Base-by-base conservation (phyloP, 2,888 invertebrate genomes). In the Drosophila kuntzei region DNA sequence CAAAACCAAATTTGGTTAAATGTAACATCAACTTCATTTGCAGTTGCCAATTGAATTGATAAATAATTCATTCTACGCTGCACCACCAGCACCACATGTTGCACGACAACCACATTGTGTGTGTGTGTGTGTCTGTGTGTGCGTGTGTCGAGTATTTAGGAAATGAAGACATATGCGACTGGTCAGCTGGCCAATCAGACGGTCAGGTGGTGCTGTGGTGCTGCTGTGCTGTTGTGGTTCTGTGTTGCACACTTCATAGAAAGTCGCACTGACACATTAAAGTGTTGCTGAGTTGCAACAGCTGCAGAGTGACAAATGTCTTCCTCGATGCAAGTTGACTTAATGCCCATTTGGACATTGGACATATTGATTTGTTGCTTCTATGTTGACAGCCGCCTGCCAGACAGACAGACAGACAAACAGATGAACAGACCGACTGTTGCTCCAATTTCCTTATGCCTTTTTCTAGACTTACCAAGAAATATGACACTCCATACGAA, bases 11-110 rank as follows among this genome's bases (percentile, higher is more conserved):
- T 83, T 87, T 81, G 80, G 90, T 87, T 89, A 89, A 89, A 79
- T 89, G 90, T 89, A 89, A 90, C 89, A 90, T 76, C 90, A 80
- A 84, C 89, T 85, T 87, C 71, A 82, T 85, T 89, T 89, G 76
- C 78, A 88, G 82, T 72, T 60, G 63, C 58, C 80, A 79, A 77
- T 76, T 78, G 71, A 71, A 70, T 80, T 77, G 79, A 86, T 89
- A 80, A 88, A 86, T 89, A 86, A 86, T 89, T 89, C 84, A 86
- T 88, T 79, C 73, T 67, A 25, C 29, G 68, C 54, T 49, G 60
- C 53, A 54, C 27, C 32, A 27, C 51, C 34, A 41, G 34, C 22
- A 44, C 32, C 36, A 18, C 18, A 47, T 47, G 47, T 47, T 37
- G 20, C 14, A 46, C 49, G 22, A 51, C 54, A 37, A 27, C 76